Evolutionary conservation across 2,888 invertebrate genomes (phyloP).

Genomic region (Agrilus mali): DNA sequence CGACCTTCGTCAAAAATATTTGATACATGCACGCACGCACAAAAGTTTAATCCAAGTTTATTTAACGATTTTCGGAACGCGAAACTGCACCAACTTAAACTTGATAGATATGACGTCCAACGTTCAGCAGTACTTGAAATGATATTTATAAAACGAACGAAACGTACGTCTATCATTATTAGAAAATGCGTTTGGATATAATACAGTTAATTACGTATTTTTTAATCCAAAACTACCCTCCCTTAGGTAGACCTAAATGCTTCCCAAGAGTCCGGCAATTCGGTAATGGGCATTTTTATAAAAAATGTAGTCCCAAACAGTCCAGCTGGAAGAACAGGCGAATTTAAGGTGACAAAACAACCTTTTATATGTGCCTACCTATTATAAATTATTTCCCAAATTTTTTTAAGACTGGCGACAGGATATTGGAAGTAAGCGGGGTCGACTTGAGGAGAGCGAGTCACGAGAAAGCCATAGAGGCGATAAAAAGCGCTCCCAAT

Average conservation of each 20-base stretch:
- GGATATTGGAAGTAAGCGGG: conserved; percentile 85
- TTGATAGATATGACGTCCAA: too few relatives aligned
- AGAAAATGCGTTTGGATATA: too few relatives aligned
- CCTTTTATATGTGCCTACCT: neutral
- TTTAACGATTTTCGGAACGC: neutral
- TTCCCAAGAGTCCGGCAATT: conserved; percentile 37
- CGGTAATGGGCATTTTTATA: conserved; percentile 91
- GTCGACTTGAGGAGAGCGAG: conserved; percentile 80
- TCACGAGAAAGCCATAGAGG: conserved; percentile 88
- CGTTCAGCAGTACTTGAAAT: too few relatives aligned
- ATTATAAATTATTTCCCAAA: neutral
- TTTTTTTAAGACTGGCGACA: conserved; percentile 62
- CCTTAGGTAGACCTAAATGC: conserved; percentile 62
- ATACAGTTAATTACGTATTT: neutral
- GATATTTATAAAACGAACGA: too few relatives aligned
- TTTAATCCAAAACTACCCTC: conserved; percentile 15
- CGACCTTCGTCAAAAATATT: too few relatives aligned
- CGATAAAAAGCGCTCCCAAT: conserved; percentile 82
- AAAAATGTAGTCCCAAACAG: conserved; percentile 91
- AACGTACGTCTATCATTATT: too few relatives aligned
- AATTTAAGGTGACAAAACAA: conserved; percentile 53
- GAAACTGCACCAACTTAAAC: too few relatives aligned
- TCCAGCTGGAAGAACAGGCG: conserved; percentile 85
- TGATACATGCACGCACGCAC: too few relatives aligned
- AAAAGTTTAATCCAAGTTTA: neutral